phyloP scores from a whole-genome alignment of 2,888 invertebrate species.

The Chrysolina oricalcia region DNA sequence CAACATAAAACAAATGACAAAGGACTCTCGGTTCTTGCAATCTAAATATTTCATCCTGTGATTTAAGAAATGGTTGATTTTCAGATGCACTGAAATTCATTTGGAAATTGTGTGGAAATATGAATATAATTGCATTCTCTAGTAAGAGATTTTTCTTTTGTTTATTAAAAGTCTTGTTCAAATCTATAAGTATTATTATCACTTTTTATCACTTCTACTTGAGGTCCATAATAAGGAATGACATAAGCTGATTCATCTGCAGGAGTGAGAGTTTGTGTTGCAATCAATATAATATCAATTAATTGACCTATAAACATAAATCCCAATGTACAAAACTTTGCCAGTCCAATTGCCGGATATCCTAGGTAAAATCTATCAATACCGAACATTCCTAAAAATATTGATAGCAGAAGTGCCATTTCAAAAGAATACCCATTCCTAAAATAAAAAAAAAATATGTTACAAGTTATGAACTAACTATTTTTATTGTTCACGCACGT shows the following conservation, averaged over 20 bases:
- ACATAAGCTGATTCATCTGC: conserved; percentile 96
- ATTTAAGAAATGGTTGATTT: no score
- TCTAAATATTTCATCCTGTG: no score
- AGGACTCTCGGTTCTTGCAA: no score
- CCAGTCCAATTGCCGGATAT: conserved; percentile 94
- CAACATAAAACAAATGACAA: no score
- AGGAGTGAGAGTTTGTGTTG: conserved; percentile 94
- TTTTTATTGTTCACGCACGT: conserved; percentile 81
- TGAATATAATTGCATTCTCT: no score
- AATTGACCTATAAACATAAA: conserved; percentile 97
- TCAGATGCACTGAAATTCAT: no score
- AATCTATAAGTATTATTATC: conserved; percentile 89
- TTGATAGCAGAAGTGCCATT: conserved; percentile 91
- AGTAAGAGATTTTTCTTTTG: not conserved
- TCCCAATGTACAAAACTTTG: conserved; percentile 96
- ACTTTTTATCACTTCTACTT: conserved; percentile 85
- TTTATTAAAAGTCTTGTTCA: conserved; percentile 84
- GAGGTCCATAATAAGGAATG: conserved; percentile 94
- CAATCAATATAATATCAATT: conserved; percentile 94
- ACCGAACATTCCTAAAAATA: conserved; percentile 99
- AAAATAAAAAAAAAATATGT: conserved; percentile 56
- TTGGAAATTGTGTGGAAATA: no score
- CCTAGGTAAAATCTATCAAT: conserved; percentile 98
- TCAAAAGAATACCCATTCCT: conserved; percentile 97
- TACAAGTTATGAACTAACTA: not conserved